These are phyloP conservation scores for Miichthys miiuy DNA, from an alignment of 2,797 vertebrate species.

Conservation along the genomic window DNA sequence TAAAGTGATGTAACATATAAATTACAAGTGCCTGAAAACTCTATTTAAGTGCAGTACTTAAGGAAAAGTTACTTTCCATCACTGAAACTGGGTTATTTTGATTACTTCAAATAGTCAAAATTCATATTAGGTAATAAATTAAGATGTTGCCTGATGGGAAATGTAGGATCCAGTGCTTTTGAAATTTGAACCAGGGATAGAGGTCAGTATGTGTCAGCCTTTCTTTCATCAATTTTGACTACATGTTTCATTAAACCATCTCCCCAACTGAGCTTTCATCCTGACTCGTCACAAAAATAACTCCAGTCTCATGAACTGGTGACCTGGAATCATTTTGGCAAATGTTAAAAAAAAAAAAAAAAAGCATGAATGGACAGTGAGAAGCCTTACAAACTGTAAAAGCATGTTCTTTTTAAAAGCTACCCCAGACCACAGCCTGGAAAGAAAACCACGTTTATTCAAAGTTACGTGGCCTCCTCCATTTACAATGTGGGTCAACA, in stretches of 20 bases:
- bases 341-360: not conserved
- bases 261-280: not conserved
- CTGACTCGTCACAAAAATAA: not conserved
- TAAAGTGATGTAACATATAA: not conserved
- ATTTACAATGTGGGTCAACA: conserved; percentile 39
- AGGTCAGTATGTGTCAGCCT: too few species aligned
- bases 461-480: conserved; percentile 15
- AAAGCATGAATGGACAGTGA: not conserved
- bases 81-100: not conserved
- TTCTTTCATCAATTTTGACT: too few species aligned
- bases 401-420: not conserved
- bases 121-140: too few species aligned
- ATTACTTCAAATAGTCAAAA: not conserved
- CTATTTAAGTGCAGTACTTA: too few species aligned
- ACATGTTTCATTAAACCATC: too few species aligned
- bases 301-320: not conserved
- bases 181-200: too few species aligned
- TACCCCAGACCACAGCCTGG: not conserved
- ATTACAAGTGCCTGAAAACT: not conserved
- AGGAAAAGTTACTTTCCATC: not conserved
- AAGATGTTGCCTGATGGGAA: not conserved
- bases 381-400: conserved; percentile 15
- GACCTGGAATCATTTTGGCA: not conserved
- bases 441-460: conserved; percentile 1
- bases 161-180: not conserved